Percentiles rank a stretch among this genome's conserved stretches.
Conservation (phyloP, 2,888 invertebrate genomes). For the Cetonia aurata region DNA sequence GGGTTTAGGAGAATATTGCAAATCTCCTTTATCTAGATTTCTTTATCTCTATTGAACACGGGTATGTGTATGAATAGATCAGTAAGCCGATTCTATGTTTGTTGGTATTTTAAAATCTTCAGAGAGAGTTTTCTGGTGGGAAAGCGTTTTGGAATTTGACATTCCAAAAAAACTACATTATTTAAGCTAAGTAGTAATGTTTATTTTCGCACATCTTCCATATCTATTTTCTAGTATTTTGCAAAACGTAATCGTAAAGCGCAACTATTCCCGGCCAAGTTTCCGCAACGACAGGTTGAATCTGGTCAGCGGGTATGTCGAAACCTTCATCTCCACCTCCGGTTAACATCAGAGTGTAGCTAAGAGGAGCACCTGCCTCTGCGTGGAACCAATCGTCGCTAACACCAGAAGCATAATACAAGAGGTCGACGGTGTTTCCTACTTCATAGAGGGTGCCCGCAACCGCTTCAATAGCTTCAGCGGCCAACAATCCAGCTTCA, state of each 20-base stretch:
- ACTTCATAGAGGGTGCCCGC: slow-evolving; percentile 67
- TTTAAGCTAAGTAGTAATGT: no score
- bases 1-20: no score
- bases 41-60: no score
- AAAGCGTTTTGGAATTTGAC: no score
- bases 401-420: slow-evolving; percentile 73
- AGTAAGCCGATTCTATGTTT: no score
- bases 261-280: slow-evolving; percentile 73
- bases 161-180: no score
- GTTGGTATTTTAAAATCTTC: no score
- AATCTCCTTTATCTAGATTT: no score
- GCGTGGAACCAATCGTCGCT: slow-evolving; percentile 76
- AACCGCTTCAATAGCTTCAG: slow-evolving; percentile 63
- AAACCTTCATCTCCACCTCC: slow-evolving; percentile 71
- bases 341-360: slow-evolving; percentile 77
- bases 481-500: slow-evolving; percentile 65
- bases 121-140: no score
- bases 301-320: slow-evolving; percentile 70
- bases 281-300: slow-evolving; percentile 71
- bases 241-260: slow-evolving; percentile 65
- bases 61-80: no score
- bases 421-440: slow-evolving; percentile 66
- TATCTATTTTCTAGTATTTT: slow-evolving; percentile 20
- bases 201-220: no score
- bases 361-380: slow-evolving; percentile 70